A percentile compares a stretch with the other conserved stretches of the same genome.
Evolutionary conservation across 1,140 invertebrate genomes (phyloP).

Genomic region (Mya arenaria): DNA sequence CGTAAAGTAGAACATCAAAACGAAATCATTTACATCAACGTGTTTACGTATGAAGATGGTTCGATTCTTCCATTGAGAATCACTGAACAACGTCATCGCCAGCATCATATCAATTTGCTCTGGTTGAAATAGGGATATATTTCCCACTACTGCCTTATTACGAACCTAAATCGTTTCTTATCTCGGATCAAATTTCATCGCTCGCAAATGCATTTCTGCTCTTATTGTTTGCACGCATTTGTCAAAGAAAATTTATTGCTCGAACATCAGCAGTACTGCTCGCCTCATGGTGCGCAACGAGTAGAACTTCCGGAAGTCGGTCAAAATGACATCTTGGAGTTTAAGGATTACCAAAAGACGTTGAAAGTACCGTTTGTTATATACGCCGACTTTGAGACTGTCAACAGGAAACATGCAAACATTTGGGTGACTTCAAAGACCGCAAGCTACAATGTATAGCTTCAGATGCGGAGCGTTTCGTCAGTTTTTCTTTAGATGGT

Average conservation of each 20-base stretch:
- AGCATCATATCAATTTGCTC: constrained; percentile 12
- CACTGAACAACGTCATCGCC: not conserved
- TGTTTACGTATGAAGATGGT: constrained; percentile 16
- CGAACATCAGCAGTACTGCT: constrained; percentile 12
- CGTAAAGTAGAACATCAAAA: constrained; percentile 33
- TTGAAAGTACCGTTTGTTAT: constrained; percentile 27
- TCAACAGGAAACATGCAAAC: constrained; percentile 52
- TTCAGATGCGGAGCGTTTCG: constrained; percentile 77
- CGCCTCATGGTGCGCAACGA: constrained; percentile 1
- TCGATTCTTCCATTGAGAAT: constrained; percentile 18
- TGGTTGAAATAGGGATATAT: not conserved
- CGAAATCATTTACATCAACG: constrained; percentile 6
- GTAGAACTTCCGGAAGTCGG: constrained; percentile 24
- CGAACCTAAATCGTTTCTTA: constrained; percentile 8
- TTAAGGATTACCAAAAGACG: constrained; percentile 13
- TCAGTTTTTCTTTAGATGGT: constrained; percentile 51
- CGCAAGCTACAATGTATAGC: constrained; percentile 75
- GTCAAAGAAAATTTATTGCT: constrained; percentile 1
- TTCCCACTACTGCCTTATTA: not conserved
- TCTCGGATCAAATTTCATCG: constrained; percentile 21
- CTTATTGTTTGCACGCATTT: no score
- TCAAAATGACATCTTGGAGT: constrained; percentile 22
- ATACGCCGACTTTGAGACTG: no score
- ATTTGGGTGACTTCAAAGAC: constrained; percentile 62
- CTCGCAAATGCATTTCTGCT: constrained; percentile 17